Conservation (phyloP, 2,888 invertebrate genomes). For the Brassicogethes aeneus region DNA sequence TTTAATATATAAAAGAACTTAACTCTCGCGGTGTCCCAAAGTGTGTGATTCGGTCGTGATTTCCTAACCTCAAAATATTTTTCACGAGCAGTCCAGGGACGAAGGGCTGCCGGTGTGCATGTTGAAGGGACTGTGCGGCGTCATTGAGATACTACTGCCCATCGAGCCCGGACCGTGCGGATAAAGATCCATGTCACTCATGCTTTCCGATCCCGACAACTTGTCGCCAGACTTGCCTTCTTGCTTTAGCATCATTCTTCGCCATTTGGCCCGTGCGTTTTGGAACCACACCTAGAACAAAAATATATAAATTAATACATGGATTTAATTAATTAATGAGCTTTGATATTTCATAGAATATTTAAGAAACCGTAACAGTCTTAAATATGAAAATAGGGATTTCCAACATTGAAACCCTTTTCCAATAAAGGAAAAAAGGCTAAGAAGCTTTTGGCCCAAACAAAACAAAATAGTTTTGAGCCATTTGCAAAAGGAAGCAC, state of each 20-base stretch:
- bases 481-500: no score
- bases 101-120: conserved; percentile 61
- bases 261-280: conserved; percentile 89
- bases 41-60: no score
- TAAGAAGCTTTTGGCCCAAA: no score
- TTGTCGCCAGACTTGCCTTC: conserved; percentile 65
- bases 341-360: no score
- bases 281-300: conserved; percentile 88
- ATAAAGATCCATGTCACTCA: conserved; percentile 55
- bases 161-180: conserved; percentile 48
- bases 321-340: neutral
- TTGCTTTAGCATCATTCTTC: conserved; percentile 77
- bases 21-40: no score
- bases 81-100: conserved; percentile 66
- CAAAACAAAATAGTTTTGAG: no score
- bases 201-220: conserved; percentile 54
- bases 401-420: no score
- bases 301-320: conserved; percentile 11
- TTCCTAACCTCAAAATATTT: no score
- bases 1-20: no score
- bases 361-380: no score
- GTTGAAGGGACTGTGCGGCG: conserved; percentile 64
- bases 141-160: conserved; percentile 54
- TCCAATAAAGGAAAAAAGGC: no score
- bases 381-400: no score